Evolutionary conservation across 2,797 vertebrate species (phyloP).

Genomic region (Myotis findleyi): DNA sequence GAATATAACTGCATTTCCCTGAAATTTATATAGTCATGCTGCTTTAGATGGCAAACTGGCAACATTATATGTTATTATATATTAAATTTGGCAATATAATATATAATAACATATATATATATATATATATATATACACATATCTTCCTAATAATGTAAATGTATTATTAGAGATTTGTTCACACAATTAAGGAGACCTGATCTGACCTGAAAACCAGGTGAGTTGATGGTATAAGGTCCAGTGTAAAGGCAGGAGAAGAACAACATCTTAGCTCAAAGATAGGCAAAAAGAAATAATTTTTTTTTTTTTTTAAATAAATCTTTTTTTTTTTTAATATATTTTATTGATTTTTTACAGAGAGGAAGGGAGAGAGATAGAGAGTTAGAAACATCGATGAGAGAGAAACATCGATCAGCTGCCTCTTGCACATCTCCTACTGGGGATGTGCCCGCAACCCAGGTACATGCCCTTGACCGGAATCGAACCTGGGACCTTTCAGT

Average conservation of each 20-base stretch:
- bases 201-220: not conserved
- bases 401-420: too few species aligned
- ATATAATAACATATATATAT: not conserved
- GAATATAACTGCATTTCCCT: not conserved
- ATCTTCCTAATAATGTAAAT: not conserved
- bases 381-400: too few species aligned
- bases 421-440: too few species aligned
- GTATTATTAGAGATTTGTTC: not conserved
- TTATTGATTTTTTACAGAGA: too few species aligned
- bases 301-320: too few species aligned
- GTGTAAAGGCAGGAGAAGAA: not conserved
- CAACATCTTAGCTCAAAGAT: not conserved
- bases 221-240: not conserved
- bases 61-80: not conserved
- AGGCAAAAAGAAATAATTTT: not conserved
- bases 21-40: not conserved
- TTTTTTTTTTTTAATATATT: too few species aligned
- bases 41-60: not conserved
- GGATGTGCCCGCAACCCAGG: too few species aligned
- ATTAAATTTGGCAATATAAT: not conserved
- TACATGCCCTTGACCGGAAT: too few species aligned
- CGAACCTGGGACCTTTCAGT: too few species aligned
- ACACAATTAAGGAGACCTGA: not conserved
- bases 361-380: too few species aligned
- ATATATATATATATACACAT: not conserved